Percentiles rank a stretch among this genome's conserved stretches.
Evolutionary conservation across 2,113 vertebrate genomes (phyloP).

Genomic region (Aplodontia rufa): DNA sequence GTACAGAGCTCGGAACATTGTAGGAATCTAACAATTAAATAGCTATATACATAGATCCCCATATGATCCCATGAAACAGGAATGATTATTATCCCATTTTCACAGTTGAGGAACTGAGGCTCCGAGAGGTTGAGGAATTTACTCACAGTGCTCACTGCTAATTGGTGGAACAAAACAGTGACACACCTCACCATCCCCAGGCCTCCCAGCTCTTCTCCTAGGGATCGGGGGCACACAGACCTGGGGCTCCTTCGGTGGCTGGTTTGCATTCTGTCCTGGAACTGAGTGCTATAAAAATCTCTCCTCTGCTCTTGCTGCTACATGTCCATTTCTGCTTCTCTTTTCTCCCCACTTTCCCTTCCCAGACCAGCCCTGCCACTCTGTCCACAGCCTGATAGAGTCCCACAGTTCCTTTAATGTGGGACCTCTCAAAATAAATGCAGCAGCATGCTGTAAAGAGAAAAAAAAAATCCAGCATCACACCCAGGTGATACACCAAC

Average conservation of each 20-base stretch:
- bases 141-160: not conserved
- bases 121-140: not conserved
- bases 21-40: not conserved
- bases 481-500: not conserved
- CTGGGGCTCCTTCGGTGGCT: not conserved
- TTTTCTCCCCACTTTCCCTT: not conserved
- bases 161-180: not conserved
- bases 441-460: not conserved
- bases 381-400: not conserved
- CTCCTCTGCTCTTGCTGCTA: not conserved
- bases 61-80: not conserved
- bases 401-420: not conserved
- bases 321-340: not conserved
- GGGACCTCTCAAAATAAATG: not conserved
- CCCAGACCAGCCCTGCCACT: not conserved
- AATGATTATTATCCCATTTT: not conserved
- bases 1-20: not conserved
- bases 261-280: not conserved
- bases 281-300: not conserved
- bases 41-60: not conserved
- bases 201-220: not conserved
- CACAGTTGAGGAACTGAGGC: not conserved
- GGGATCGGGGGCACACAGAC: not conserved
- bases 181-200: fast-evolving
- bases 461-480: not conserved